Evolutionary conservation across 2,113 vertebrate species (phyloP).

Genomic region (Oncorhynchus mykiss): DNA sequence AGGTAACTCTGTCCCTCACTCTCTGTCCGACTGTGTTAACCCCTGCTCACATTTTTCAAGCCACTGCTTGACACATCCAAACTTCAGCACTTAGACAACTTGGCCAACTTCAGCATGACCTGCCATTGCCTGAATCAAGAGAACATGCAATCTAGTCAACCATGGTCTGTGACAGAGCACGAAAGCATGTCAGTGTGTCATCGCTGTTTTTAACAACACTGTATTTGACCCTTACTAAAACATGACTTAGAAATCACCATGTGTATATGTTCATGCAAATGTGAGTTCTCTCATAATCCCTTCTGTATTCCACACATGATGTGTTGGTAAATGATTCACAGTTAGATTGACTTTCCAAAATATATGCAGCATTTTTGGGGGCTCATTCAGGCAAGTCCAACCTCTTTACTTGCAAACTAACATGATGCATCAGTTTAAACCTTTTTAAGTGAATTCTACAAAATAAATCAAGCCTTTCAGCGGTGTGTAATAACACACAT

Average conservation of each 20-base stretch:
- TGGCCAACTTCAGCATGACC: no score
- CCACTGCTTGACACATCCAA: not conserved
- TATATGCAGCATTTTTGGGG: not conserved
- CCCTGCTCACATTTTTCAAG: conserved; percentile 23
- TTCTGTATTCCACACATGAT: not conserved
- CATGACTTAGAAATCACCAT: not conserved
- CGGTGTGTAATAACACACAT: no score
- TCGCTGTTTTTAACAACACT: no score
- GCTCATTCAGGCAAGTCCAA: not conserved
- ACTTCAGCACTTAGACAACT: no score
- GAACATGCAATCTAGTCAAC: no score
- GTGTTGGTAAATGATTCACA: conserved; percentile 10
- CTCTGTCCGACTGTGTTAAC: conserved; percentile 55
- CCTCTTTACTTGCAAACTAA: not conserved
- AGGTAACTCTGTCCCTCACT: conserved; percentile 71
- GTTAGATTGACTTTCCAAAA: no score
- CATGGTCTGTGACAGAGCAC: no score
- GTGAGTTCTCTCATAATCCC: not conserved
- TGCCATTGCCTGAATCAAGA: no score
- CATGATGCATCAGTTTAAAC: not conserved
- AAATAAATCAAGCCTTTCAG: no score
- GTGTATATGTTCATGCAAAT: not conserved
- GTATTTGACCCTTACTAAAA: not conserved
- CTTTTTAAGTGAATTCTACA: not conserved
- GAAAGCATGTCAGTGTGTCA: no score